A percentile compares a stretch with the other conserved stretches of the same genome.
Conservation (phyloP, 1,140 invertebrate species). For the Contarinia nasturtii region DNA sequence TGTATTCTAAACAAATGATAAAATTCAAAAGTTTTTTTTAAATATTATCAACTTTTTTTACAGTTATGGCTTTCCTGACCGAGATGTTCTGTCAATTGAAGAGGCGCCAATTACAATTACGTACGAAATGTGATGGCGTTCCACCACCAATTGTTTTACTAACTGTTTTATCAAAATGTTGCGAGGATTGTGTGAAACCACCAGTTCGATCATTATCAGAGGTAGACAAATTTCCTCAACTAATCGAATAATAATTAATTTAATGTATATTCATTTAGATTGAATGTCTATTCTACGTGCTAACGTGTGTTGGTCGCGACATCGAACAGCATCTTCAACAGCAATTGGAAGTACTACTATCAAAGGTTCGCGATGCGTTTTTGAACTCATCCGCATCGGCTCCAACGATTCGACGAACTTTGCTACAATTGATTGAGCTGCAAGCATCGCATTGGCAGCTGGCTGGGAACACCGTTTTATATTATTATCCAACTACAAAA, state of each 20-base stretch:
- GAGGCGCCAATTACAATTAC: conserved; percentile 47
- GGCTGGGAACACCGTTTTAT: conserved; percentile 66
- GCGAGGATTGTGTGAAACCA: conserved; percentile 58
- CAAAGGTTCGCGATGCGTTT: conserved; percentile 66
- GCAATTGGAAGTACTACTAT: conserved; percentile 55
- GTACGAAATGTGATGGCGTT: conserved; percentile 42
- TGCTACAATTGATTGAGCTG: conserved; percentile 73
- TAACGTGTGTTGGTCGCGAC: conserved; percentile 70
- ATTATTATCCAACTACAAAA: conserved; percentile 63
- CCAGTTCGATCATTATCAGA: conserved; percentile 58
- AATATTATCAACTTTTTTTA: too few species aligned
- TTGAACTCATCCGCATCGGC: conserved; percentile 43
- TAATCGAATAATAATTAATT: neutral
- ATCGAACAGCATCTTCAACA: conserved; percentile 59
- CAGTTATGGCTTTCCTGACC: conserved; percentile 72
- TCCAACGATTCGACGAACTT: conserved; percentile 50
- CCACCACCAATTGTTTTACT: conserved; percentile 53
- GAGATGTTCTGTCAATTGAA: conserved; percentile 76
- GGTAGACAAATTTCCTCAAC: conserved; percentile 26
- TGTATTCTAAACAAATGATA: too few species aligned
- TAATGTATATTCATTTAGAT: conserved; percentile 29
- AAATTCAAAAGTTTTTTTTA: too few species aligned
- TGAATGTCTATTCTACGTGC: conserved; percentile 68
- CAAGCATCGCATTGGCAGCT: conserved; percentile 77
- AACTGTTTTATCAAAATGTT: conserved; percentile 64